phyloP scores from a whole-genome alignment of 2,888 invertebrate genomes.

The Cyaniris semiargus region DNA sequence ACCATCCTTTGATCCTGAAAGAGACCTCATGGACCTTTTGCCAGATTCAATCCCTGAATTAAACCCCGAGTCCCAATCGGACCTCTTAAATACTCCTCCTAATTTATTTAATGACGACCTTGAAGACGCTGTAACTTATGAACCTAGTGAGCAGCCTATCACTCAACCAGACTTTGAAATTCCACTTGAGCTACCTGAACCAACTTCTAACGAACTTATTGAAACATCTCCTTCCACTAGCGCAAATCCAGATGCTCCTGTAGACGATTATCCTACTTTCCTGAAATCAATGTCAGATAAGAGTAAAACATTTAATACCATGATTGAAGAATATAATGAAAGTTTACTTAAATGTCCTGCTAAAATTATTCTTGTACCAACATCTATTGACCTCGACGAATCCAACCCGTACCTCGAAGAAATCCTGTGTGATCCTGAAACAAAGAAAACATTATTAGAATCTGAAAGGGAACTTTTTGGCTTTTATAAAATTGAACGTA shows the following conservation, averaged over 20 bases:
- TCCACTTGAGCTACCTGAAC: background rate
- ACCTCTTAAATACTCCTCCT: background rate
- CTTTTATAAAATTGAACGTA: background rate
- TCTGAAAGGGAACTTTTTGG: conserved; percentile 28
- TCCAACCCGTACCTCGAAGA: conserved; percentile 13
- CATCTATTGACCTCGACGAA: conserved; percentile 25
- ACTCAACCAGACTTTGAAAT: background rate
- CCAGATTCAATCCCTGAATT: background rate
- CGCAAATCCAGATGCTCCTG: background rate
- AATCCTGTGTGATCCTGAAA: conserved; percentile 23
- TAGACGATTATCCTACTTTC: background rate
- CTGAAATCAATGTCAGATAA: background rate
- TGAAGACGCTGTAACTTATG: background rate
- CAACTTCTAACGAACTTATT: too few species aligned
- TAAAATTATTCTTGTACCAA: conserved; percentile 20
- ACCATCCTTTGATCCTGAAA: conserved; percentile 8
- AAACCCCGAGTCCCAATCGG: background rate
- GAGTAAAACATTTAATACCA: background rate
- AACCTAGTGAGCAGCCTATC: conserved; percentile 36
- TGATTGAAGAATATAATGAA: conserved; percentile 21
- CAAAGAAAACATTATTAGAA: background rate
- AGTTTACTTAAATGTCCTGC: conserved; percentile 1
- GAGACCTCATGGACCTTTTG: too few species aligned
- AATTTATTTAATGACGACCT: background rate
- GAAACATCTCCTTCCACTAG: background rate